These are phyloP conservation scores for Molossus alvarezi DNA, from an alignment of 2,797 vertebrate species.

Conservation along the genomic window DNA sequence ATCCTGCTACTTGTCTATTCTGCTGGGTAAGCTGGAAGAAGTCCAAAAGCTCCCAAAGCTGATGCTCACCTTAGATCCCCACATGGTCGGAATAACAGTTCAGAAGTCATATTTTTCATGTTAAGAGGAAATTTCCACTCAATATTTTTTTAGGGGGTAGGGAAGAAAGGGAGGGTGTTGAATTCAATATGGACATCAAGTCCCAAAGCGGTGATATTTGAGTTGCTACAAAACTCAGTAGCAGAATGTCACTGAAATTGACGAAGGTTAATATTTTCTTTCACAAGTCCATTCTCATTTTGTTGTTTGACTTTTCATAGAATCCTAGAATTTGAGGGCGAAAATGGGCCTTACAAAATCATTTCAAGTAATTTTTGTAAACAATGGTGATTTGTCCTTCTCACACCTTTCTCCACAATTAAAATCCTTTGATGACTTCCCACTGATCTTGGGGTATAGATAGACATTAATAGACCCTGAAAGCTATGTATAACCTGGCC, in stretches of 20 bases:
- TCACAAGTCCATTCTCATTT: conserved; percentile 40
- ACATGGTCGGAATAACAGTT: not conserved
- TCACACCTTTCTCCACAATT: not conserved
- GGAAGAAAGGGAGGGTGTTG: not conserved
- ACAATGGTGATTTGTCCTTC: not conserved
- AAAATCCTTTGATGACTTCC: conserved; percentile 27
- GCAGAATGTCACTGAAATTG: not conserved
- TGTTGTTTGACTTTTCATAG: not conserved
- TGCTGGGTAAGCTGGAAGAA: not conserved
- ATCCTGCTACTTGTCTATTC: not conserved
- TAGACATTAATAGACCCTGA: not conserved
- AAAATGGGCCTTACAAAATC: conserved; percentile 32
- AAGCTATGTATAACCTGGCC: not conserved
- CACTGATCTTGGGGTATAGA: not conserved
- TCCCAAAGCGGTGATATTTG: not conserved
- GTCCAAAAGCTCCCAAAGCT: not conserved
- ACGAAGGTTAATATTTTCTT: conserved; percentile 58
- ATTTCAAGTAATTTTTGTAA: conserved; percentile 31
- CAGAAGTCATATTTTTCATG: conserved; percentile 19
- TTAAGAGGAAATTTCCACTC: not conserved
- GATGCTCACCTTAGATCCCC: not conserved
- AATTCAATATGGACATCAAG: not conserved
- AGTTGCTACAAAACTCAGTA: not conserved
- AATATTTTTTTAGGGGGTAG: not conserved
- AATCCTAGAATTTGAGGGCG: conserved; percentile 22